Percentiles rank a stretch among this genome's conserved stretches.
These are phyloP conservation scores for Drosophila santomea DNA, from an alignment of 1,140 invertebrate genomes.

Conservation along the genomic window DNA sequence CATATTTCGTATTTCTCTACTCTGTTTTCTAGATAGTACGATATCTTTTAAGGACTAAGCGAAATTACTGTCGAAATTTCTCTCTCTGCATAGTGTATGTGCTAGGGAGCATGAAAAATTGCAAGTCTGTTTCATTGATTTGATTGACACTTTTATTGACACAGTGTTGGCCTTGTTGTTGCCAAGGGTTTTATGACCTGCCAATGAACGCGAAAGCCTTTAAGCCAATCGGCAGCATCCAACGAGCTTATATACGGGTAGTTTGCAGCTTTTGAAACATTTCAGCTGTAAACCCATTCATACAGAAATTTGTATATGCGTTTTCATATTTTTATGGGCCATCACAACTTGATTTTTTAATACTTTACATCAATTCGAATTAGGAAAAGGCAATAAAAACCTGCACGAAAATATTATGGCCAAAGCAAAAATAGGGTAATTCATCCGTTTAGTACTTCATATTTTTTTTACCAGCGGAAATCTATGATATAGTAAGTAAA, in stretches of 20 bases:
- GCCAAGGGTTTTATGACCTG: constrained; percentile 74
- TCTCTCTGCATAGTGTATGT: constrained; percentile 8
- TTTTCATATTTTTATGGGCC: constrained; percentile 35
- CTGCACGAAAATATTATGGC: constrained; percentile 20
- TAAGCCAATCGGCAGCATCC: constrained; percentile 47
- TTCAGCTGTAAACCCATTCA: constrained; percentile 14
- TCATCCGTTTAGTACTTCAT: no score
- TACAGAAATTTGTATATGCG: constrained; percentile 21
- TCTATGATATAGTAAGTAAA: no score
- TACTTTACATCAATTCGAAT: constrained; percentile 30
- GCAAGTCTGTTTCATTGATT: constrained; percentile 70
- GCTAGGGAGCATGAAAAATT: constrained; percentile 59
- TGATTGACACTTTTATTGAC: constrained; percentile 82
- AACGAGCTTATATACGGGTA: constrained; percentile 12
- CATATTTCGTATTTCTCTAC: no score
- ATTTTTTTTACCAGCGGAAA: no score
- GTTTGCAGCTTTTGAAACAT: constrained; percentile 27
- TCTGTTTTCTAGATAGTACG: no score
- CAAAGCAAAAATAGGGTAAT: not conserved
- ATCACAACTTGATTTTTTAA: constrained; percentile 45
- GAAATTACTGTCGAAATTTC: not conserved
- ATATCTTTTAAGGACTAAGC: no score
- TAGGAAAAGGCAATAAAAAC: constrained; percentile 25
- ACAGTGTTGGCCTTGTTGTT: constrained; percentile 57
- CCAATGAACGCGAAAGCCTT: constrained; percentile 51